These are phyloP conservation scores for Mimas tiliae DNA, from an alignment of 2,888 invertebrate species.

Conservation along the genomic window DNA sequence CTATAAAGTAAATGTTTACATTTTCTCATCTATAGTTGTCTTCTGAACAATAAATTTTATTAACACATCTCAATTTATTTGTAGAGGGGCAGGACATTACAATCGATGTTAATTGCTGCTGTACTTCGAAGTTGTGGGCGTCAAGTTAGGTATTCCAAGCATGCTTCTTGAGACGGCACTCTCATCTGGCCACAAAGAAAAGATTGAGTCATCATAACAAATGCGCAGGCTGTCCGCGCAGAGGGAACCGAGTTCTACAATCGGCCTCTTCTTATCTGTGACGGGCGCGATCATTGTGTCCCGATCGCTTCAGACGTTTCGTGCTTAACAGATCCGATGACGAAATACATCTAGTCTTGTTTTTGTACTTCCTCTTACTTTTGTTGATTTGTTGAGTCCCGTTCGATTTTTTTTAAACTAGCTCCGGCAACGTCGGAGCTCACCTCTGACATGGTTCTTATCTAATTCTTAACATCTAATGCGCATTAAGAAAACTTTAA, in stretches of 20 bases:
- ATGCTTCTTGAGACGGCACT: slow-evolving; percentile 56
- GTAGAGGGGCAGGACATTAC: slow-evolving; percentile 61
- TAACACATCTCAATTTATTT: slow-evolving; percentile 78
- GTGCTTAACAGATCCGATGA: slow-evolving; percentile 72
- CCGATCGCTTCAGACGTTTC: slow-evolving; percentile 74
- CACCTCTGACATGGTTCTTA: slow-evolving; percentile 75
- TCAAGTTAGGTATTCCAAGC: slow-evolving; percentile 55
- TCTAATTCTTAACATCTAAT: slow-evolving; percentile 70
- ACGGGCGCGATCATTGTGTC: slow-evolving; percentile 77
- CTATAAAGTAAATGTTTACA: slow-evolving; percentile 63
- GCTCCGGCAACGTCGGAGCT: slow-evolving; percentile 67
- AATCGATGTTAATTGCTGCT: slow-evolving; percentile 80
- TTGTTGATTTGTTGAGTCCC: slow-evolving; percentile 51
- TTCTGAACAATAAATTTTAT: slow-evolving; percentile 76
- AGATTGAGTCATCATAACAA: slow-evolving; percentile 84
- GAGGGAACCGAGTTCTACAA: slow-evolving; percentile 68
- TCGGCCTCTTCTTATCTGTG: slow-evolving; percentile 79
- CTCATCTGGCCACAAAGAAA: slow-evolving; percentile 72
- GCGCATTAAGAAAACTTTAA: slow-evolving; percentile 27
- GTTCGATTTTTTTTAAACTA: slow-evolving; percentile 65
- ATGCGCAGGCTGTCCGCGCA: slow-evolving; percentile 68
- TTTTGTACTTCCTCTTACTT: slow-evolving; percentile 72
- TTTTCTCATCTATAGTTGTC: slow-evolving; percentile 72
- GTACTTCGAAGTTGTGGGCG: slow-evolving; percentile 71
- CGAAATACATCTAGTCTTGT: slow-evolving; percentile 72